Evolutionary conservation across 2,797 vertebrate genomes (phyloP), one percentile per base, ranked within the genome.

Genomic region (Perodicticus potto): DNA sequence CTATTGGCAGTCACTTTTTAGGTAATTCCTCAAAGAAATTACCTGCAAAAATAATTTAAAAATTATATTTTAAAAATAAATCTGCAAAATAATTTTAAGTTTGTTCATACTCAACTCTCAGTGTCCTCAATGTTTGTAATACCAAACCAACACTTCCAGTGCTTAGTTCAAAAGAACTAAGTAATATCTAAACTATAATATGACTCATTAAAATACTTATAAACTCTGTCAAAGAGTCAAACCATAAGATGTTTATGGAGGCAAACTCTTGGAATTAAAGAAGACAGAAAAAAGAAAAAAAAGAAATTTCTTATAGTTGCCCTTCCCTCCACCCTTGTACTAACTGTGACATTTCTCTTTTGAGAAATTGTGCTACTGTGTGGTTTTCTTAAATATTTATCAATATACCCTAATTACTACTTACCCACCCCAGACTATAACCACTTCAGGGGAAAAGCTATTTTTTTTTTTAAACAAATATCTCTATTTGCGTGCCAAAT

Each of bases 211-310:
- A 63, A 72, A 32, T 16, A 78, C 25, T 29, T 55, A 40, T 32
- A 89, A 86, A 69, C 34, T 81, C 10, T 40, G 70, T 80, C 76
- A 57, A 67, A 81, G 61, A 40, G 65, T 81, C 59, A 90, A 77
- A 74, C 3, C 29, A 3, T n/a, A 14, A 55, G 74, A 74, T 49
- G 16, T 55, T 67, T 27, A 92, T 16, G 61, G 45, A 92, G 11
- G 63, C 9, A 78, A 85, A 40, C 22, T 2, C 40, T 91, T 4
- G 43, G 59, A 73, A 85, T 65, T 59, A 32, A 88, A 73, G 10
- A 77, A 53, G 10, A 53, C 27, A 3, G 8, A 67, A 77, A 22
- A 43, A 22, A 57, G 16, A 55, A 2, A 32, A 11, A 76, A 63
- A 27, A 67, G 2, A 70, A 27, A 45, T 11, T 43, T 23, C 40